Conservation (phyloP, 2,888 invertebrate genomes). For the Phyllotreta striolata region DNA sequence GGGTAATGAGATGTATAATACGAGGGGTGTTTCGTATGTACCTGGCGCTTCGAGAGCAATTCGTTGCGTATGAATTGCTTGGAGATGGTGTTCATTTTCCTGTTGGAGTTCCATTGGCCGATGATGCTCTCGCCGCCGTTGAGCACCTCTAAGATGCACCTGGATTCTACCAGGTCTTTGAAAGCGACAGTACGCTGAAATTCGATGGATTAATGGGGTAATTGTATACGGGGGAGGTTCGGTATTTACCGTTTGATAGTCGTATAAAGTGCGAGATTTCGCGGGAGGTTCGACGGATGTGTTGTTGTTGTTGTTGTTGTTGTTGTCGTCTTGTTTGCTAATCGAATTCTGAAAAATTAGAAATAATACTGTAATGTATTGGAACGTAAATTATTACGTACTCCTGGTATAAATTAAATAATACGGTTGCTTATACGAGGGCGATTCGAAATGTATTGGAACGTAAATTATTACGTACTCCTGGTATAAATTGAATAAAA, state of each 20-base stretch:
- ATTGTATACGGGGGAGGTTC: not conserved
- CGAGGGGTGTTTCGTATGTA: conserved; percentile 38
- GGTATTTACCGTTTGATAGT: conserved; percentile 55
- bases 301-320: conserved; percentile 24
- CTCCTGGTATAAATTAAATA: too few species aligned
- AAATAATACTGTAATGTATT: too few species aligned
- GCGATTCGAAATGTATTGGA: too few species aligned
- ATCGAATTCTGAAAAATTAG: too few species aligned
- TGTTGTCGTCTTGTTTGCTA: conserved; percentile 37
- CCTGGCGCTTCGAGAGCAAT: conserved; percentile 61
- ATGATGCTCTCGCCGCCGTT: conserved; percentile 48
- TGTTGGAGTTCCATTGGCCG: conserved; percentile 42
- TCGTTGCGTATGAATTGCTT: conserved; percentile 53
- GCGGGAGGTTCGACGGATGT: conserved; percentile 29
- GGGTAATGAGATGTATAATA: not conserved
- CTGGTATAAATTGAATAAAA: too few species aligned
- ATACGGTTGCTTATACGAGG: too few species aligned
- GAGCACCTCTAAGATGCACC: conserved; percentile 61
- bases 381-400: too few species aligned
- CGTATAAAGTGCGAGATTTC: conserved; percentile 51
- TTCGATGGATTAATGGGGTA: too few species aligned
- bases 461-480: too few species aligned
- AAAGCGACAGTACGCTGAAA: conserved; percentile 61
- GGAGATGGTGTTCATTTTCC: conserved; percentile 42
- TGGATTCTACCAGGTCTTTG: conserved; percentile 57